Conservation (phyloP, 2,888 invertebrate genomes). For the Anaspis maculata region DNA sequence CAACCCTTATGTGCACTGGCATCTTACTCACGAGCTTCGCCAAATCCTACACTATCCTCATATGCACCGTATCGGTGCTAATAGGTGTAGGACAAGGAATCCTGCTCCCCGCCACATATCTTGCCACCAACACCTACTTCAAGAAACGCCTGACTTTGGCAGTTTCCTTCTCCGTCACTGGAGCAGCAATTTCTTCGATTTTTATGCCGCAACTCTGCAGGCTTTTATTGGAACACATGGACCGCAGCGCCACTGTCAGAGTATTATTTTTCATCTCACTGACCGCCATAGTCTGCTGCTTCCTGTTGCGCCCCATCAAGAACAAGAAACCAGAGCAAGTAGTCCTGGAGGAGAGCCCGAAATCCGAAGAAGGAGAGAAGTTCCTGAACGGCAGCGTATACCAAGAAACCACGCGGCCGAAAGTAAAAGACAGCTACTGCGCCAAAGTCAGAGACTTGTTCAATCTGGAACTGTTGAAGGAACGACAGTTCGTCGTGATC, state of each 20-base stretch:
- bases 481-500: slow-evolving; percentile 30
- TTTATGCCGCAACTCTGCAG: slow-evolving; percentile 45
- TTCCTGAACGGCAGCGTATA: slow-evolving; percentile 16
- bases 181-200: slow-evolving; percentile 44
- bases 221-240: slow-evolving; percentile 35
- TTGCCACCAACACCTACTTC: slow-evolving; percentile 46
- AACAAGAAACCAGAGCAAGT: slow-evolving; percentile 7
- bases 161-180: slow-evolving; percentile 43
- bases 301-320: slow-evolving; percentile 43
- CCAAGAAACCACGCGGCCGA: slow-evolving; percentile 28
- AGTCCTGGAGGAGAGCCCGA: not conserved
- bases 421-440: slow-evolving; percentile 11
- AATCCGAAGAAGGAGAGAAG: slow-evolving; percentile 11
- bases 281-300: slow-evolving; percentile 42
- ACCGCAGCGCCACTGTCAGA: slow-evolving; percentile 42
- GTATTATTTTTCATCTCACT: slow-evolving; percentile 44
- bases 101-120: slow-evolving; percentile 40
- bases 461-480: slow-evolving; percentile 34
- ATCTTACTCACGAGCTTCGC: slow-evolving; percentile 40
- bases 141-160: slow-evolving; percentile 43
- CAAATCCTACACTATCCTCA: slow-evolving; percentile 35
- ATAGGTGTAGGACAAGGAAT: slow-evolving; percentile 45
- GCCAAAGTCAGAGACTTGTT: slow-evolving; percentile 28
- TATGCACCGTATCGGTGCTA: slow-evolving; percentile 38
- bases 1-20: slow-evolving; percentile 37